Conservation (phyloP, 2,888 invertebrate species). For the Augiades crinisus region DNA sequence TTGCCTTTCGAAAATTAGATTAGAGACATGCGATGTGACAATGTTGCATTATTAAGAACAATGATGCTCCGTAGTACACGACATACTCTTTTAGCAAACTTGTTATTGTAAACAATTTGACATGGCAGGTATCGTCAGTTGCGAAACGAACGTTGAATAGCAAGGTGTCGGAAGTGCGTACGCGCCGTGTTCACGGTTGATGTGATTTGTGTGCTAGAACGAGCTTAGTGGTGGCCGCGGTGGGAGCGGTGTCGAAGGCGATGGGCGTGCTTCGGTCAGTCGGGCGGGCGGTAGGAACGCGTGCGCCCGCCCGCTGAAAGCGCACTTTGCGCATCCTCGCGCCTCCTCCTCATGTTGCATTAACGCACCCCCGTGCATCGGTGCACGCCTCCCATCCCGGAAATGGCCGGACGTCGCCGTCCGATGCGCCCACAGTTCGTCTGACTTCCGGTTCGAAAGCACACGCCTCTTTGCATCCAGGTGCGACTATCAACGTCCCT, state of each 20-base stretch:
- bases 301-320: conserved; percentile 46
- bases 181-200: conserved; percentile 7
- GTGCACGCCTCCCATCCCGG: conserved; percentile 49
- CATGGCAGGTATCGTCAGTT: not conserved
- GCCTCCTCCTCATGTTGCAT: conserved; percentile 48
- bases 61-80: no score
- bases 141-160: not conserved
- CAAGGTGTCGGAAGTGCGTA: not conserved
- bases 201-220: conserved; percentile 4
- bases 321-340: conserved; percentile 38
- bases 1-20: no score
- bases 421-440: conserved; percentile 45
- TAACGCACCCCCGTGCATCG: conserved; percentile 45
- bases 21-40: no score
- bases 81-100: not conserved
- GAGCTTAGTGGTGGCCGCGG: conserved; percentile 11
- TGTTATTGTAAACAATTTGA: conserved; percentile 1
- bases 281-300: conserved; percentile 52
- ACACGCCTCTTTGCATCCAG: conserved; percentile 27
- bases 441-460: conserved; percentile 44
- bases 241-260: conserved; percentile 18
- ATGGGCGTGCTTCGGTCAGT: conserved; percentile 40
- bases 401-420: conserved; percentile 35
- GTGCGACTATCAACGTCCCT: not conserved
- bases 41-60: no score